phyloP scores from a whole-genome alignment of 2,888 invertebrate species.

The Torymus auratus region DNA sequence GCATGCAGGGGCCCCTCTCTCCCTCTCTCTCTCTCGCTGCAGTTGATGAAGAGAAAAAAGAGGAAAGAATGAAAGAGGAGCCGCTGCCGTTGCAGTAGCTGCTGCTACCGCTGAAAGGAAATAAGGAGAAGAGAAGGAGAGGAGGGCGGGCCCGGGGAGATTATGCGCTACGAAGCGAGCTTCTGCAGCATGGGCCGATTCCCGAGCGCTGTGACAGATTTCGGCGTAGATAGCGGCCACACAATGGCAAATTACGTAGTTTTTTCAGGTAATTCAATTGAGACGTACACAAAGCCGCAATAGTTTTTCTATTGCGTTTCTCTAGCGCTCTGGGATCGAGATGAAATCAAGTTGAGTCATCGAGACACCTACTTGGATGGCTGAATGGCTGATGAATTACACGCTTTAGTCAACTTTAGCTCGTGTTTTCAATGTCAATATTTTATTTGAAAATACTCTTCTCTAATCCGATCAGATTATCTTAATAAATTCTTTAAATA shows the following conservation, averaged over 20 bases:
- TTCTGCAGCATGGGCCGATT: neutral
- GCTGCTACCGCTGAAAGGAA: constrained; percentile 29
- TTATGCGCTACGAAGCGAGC: neutral
- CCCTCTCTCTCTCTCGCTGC: too few relatives aligned
- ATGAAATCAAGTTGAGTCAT: too few relatives aligned
- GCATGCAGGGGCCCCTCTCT: too few relatives aligned
- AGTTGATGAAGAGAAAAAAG: neutral
- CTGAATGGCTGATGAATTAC: too few relatives aligned
- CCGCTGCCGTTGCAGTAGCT: neutral
- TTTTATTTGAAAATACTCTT: too few relatives aligned
- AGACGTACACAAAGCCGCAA: constrained; percentile 1
- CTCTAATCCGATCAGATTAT: too few relatives aligned
- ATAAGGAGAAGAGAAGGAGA: constrained; percentile 33
- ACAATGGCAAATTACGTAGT: constrained; percentile 46
- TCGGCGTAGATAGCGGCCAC: constrained; percentile 19
- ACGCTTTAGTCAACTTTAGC: too few relatives aligned
- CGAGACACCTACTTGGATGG: too few relatives aligned
- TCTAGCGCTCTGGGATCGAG: too few relatives aligned
- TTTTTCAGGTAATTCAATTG: constrained; percentile 25
- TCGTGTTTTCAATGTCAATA: too few relatives aligned
- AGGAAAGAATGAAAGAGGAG: neutral
- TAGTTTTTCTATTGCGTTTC: neutral
- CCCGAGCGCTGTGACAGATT: constrained; percentile 34
- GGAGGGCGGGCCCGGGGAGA: constrained; percentile 4
- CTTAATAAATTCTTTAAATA: too few relatives aligned